These are phyloP conservation scores for Lagopus muta DNA, from an alignment of 2,113 vertebrate species.

Conservation along the genomic window DNA sequence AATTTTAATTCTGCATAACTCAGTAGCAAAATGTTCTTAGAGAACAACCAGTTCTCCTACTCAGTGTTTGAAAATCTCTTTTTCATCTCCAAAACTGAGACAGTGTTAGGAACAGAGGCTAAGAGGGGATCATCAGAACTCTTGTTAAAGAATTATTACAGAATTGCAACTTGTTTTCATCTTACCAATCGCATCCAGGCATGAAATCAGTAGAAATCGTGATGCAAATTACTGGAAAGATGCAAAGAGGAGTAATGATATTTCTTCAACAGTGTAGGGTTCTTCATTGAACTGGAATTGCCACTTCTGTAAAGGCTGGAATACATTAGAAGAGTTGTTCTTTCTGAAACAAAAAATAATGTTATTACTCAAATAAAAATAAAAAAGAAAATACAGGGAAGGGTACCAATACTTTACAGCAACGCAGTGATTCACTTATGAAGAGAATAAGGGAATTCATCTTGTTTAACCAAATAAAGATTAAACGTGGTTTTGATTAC, in stretches of 20 bases:
- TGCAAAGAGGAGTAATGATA: not conserved
- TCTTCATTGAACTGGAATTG: not conserved
- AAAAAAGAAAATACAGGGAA: not conserved
- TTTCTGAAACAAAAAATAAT: not conserved
- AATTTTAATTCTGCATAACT: not conserved
- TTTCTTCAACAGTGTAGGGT: not conserved
- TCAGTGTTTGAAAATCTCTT: not conserved
- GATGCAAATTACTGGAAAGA: not conserved
- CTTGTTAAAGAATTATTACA: not conserved
- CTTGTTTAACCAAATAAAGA: not conserved
- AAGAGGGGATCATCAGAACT: not conserved
- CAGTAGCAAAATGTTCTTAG: not conserved
- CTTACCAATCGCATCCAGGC: not conserved
- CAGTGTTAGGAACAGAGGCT: not conserved
- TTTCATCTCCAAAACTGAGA: not conserved
- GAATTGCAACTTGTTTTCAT: not conserved
- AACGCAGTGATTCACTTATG: not conserved
- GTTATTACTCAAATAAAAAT: not conserved
- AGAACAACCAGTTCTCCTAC: fast-evolving
- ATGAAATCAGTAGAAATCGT: fast-evolving
- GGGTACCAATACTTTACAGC: not conserved
- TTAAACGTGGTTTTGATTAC: not conserved
- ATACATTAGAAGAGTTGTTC: not conserved
- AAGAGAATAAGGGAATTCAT: not conserved
- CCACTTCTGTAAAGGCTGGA: not conserved